These are phyloP conservation scores for Rachycentron canadum DNA, from an alignment of 2,797 vertebrate genomes.

Conservation along the genomic window DNA sequence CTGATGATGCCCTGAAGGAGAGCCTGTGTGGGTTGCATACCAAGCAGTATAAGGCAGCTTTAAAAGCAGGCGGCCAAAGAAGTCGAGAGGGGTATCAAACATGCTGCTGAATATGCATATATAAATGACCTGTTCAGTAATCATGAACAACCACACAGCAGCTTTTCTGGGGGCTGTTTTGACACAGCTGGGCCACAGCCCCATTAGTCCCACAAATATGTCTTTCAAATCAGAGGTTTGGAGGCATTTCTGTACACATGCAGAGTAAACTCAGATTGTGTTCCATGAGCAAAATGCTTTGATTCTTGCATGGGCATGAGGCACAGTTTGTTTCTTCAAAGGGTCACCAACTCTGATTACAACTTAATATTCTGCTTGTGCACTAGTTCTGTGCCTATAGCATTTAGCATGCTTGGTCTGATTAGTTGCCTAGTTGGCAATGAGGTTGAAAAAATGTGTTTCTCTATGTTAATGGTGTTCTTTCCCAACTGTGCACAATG, in stretches of 20 bases:
- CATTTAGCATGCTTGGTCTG: constrained; percentile 51
- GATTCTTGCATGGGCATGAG: constrained; percentile 57
- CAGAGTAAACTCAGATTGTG: constrained; percentile 60
- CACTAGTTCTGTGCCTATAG: constrained; percentile 46
- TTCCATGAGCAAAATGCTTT: constrained; percentile 61
- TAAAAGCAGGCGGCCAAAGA: constrained; percentile 76
- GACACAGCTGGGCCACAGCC: constrained; percentile 74
- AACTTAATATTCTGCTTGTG: constrained; percentile 70
- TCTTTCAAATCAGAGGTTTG: constrained; percentile 75
- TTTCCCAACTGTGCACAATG: constrained; percentile 20
- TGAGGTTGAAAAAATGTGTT: constrained; percentile 30
- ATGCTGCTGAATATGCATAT: constrained; percentile 83
- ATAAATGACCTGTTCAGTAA: constrained; percentile 84
- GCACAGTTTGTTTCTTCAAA: constrained; percentile 67
- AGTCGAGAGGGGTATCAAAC: constrained; percentile 79
- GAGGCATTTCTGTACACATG: constrained; percentile 68
- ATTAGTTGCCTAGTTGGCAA: constrained; percentile 51
- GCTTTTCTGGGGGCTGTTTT: constrained; percentile 78
- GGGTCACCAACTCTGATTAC: constrained; percentile 70
- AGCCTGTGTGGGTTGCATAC: constrained; percentile 82
- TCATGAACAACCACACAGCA: constrained; percentile 75
- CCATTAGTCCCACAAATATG: constrained; percentile 80
- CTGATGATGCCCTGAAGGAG: constrained; percentile 86
- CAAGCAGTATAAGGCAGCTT: constrained; percentile 75
- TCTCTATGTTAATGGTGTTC: constrained; percentile 36